phyloP scores from a whole-genome alignment of 2,797 vertebrate species.

The Sciurus carolinensis region DNA sequence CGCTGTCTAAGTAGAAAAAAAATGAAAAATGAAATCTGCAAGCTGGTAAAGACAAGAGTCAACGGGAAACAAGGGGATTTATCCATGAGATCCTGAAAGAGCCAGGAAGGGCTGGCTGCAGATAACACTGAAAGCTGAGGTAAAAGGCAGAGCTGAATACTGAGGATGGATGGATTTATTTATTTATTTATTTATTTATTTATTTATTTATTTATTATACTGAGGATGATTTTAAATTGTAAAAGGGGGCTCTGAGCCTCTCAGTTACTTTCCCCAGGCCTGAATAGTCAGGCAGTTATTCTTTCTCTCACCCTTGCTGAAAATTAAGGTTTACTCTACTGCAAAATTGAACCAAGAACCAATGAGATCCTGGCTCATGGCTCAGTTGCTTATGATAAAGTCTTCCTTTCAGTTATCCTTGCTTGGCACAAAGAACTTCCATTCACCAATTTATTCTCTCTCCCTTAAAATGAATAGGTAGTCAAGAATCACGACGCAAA shows the following conservation, averaged over 20 bases:
- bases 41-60: not conserved
- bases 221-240: not conserved
- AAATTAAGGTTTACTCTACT: not conserved
- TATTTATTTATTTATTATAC: not conserved
- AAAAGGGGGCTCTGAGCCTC: not conserved
- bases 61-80: not conserved
- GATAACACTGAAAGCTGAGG: not conserved
- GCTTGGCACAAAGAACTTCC: not conserved
- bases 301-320: not conserved
- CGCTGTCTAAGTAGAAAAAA: not conserved
- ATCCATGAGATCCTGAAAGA: not conserved
- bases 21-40: not conserved
- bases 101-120: not conserved
- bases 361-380: not conserved
- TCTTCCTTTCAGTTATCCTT: not conserved
- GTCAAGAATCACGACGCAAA: not conserved
- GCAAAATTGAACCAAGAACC: not conserved
- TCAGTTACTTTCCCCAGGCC: not conserved
- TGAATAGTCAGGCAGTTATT: not conserved
- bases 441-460: not conserved
- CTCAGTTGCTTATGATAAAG: not conserved
- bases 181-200: no score
- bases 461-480: not conserved
- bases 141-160: not conserved
- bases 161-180: not conserved